Base-by-base conservation (phyloP, 2,888 invertebrate species). In the Napeogenes inachia region DNA sequence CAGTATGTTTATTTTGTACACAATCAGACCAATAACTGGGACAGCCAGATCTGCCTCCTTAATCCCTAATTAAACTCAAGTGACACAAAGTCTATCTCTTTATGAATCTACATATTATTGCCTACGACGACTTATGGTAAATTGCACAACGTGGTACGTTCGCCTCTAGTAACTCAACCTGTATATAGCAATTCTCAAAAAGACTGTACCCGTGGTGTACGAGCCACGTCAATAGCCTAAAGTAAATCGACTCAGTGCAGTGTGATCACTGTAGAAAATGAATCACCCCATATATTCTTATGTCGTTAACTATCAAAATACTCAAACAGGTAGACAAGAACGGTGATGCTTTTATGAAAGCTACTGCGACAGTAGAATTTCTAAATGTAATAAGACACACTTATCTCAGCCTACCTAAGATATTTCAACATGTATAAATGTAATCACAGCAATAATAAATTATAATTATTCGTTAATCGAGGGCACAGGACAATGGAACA, bases 401-500 rank as follows among this genome's bases (percentile, higher is more conserved):
- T 79, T 79, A 80, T 75, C 69, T 79, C 79, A 80, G 78, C 79
- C 81, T 82, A 82, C 75, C 73, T 75, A 79, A 80, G 79, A 79
- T 75, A 80, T 77, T 81, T 81, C 79, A 87, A 85, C 81, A 81
- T 81, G 81, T 83, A 86, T 84, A 86, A 82, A 85, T 86, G 85
- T 88, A 88, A 89, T 89, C 87, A 89, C 88, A 89, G 87, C 85
- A 84, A 83, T 76, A 77, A 78, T 85, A 86, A 89, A 89, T 87
- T 85, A 88, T 83, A 85, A 80, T 82, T 78, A 85, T 72, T 79
- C 76, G 73, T 80, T 74, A 76, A 79, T 72, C 77, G 79, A 76
- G 81, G 84, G 80, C 78, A 80, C 82, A 75, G 81, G 81, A 83
- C 81, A 78, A 82, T 79, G 84, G 81, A 79, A 83, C 80, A 81